Base-by-base conservation (phyloP, 2,888 invertebrate species). In the Gibbula magus region DNA sequence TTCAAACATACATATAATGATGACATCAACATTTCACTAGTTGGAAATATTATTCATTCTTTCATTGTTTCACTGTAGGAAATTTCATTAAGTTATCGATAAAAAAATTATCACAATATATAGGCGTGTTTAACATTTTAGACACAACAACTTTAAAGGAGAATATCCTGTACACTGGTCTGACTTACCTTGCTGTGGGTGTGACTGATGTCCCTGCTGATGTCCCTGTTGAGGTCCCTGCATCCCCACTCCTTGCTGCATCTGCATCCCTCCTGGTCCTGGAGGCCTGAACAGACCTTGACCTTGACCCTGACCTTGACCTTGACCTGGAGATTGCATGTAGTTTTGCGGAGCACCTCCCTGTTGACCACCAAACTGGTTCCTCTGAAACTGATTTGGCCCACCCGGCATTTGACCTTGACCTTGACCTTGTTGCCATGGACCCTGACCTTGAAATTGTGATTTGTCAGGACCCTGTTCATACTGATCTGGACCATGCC, bases 341-440 rank as follows among this genome's bases (percentile, higher is more conserved):
- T 73, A 61, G 52, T 39, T 77, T 67, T 45, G 66, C 75, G 75
- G 78, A 32, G 79, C 78, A 13, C 79, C 77, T 22, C 82, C 52
- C 78, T 78, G 20, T 78, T 78, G 20, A 83, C 79, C 35, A 78
- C 73, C 78, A 81, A 76, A 16, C 73, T 45, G 16, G 77, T 74
- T 16, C 70, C 78, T 4, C 67, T 77, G 61, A 66, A 70, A 70
- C 70, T 70, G 70, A 70, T 79, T 54, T 16, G 79, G 81, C 16
- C 79, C 79, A 18, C 79, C 74, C 10, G 79, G 61, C 16, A 16
- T 61, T 29, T 53, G 73, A 5, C 16, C 51, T 53, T 22, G 45
- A 45, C 13, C 78, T 74, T 22, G 78, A 61, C 39, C 75, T 61
- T 32, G 56, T 53, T 18, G 32, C 52, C 13, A 70, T 73, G 18